These are phyloP conservation scores for Scaeva pyrastri DNA, from an alignment of 2,888 invertebrate genomes.

Conservation along the genomic window DNA sequence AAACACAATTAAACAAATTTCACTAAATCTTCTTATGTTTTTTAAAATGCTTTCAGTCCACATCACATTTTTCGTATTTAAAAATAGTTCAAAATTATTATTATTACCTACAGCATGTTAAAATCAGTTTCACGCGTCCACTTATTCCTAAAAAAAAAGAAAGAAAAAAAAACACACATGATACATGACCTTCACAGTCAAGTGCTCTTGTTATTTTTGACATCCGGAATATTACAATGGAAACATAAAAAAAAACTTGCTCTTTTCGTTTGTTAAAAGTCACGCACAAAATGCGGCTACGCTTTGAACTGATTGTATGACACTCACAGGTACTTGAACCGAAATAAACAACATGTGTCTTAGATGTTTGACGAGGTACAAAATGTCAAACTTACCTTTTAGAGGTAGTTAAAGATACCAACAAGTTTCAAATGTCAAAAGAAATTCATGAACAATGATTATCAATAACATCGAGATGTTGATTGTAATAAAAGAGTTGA, in stretches of 20 bases:
- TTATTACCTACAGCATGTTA: background rate
- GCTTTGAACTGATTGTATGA: conserved; percentile 6
- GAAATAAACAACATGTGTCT: conserved; percentile 29
- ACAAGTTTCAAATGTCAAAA: background rate
- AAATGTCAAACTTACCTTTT: conserved; percentile 10
- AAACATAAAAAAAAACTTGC: conserved; percentile 15
- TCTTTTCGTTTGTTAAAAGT: conserved; percentile 40
- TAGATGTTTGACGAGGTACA: background rate
- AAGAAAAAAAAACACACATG: background rate
- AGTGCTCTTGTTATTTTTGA: conserved; percentile 21
- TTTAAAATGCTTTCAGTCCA: too few relatives aligned
- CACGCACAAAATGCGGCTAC: conserved; percentile 51
- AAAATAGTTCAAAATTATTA: background rate
- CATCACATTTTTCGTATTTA: background rate
- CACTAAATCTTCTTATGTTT: too few relatives aligned
- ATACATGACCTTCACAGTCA: conserved; percentile 45
- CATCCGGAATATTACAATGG: background rate
- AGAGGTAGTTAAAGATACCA: conserved; percentile 34
- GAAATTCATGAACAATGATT: conserved; percentile 33
- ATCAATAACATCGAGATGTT: conserved; percentile 26
- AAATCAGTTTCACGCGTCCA: conserved; percentile 50
- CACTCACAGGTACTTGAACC: conserved; percentile 35
- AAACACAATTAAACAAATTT: too few relatives aligned
- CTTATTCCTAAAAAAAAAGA: background rate
- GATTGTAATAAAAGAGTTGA: conserved; percentile 6